Conservation (phyloP, 2,888 invertebrate species). For the Iselma pallidipennis region DNA sequence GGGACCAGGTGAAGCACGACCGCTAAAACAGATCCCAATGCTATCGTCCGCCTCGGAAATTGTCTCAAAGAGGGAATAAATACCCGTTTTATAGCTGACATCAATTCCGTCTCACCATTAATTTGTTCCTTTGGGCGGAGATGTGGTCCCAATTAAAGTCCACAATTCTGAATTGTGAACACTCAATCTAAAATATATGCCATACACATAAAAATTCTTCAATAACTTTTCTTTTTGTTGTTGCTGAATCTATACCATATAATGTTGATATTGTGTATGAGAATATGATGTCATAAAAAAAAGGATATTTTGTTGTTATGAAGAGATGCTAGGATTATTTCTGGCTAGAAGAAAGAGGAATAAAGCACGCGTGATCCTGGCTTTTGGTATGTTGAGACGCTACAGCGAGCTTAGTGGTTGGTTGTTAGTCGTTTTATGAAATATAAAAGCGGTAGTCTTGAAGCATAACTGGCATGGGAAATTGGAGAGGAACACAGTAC, state of each 20-base stretch:
- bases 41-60: constrained; percentile 24
- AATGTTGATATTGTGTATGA: not conserved
- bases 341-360: not conserved
- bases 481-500: constrained; percentile 8
- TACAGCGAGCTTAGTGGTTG: not conserved
- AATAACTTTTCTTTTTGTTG: not conserved
- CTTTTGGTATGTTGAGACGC: not conserved
- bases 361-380: not conserved
- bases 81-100: constrained; percentile 25
- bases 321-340: not conserved
- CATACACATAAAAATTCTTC: not conserved
- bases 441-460: constrained; percentile 13
- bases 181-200: not conserved
- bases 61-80: constrained; percentile 31
- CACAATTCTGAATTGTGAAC: not conserved
- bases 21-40: constrained; percentile 22
- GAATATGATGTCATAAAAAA: constrained; percentile 7
- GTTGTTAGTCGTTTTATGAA: not conserved
- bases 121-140: not conserved
- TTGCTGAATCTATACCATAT: not conserved
- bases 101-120: constrained; percentile 16
- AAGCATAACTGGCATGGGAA: constrained; percentile 11
- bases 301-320: not conserved
- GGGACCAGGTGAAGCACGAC: constrained; percentile 15
- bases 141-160: not conserved